Base-by-base conservation (phyloP, 92 coral and sea anemone genomes). In the Blastomussa wellsi region DNA sequence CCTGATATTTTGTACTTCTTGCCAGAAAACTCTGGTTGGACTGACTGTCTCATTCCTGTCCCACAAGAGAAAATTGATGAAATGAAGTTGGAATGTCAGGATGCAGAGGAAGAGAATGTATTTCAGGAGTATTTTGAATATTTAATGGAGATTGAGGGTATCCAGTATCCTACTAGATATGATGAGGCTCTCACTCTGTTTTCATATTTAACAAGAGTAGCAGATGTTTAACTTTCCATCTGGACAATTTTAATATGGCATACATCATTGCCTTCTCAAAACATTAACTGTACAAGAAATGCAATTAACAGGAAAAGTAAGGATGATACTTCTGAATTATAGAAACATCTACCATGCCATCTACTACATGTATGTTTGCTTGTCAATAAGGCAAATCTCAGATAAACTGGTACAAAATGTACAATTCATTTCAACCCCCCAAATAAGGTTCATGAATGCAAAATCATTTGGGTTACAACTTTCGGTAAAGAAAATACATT, bases 121-220 rank as follows among this genome's bases (percentile, higher is more conserved):
- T 81, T 64, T 75, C 82, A 89, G 59, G 90, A 89, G 80, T 89
- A 85, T 64, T 89, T 85, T 89, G 87, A 89, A 41, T 86, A 89
- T 80, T 60, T 85, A 57, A 89, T 86, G 92, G 87, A 1, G 44
- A 42, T 81, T 5, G 89, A 86, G 77, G 84, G 88, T 33, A 80
- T 69, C 62, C 83, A 76, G 79, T 90, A 90, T 76, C 87, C 93
- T 48, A 44, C 79, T 26, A 90, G 26, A 52, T 74, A 80, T 33
- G 76, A 82, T 74, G 92, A 84, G 80, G 87, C 92, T 32, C 59
- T 90, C 70, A 85, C 37, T 33, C 81, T 90, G 84, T 86, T 90
- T 80, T 79, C 85, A 82, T 78, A 78, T 78, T n/a, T 75, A 75
- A 75, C 79, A 75, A 75, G 39, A 1, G 79, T 75, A 24, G 79